Evolutionary conservation across 2,888 invertebrate genomes (phyloP), one percentile per base, ranked within the genome.

Genomic region (Frankliniella fusca): DNA sequence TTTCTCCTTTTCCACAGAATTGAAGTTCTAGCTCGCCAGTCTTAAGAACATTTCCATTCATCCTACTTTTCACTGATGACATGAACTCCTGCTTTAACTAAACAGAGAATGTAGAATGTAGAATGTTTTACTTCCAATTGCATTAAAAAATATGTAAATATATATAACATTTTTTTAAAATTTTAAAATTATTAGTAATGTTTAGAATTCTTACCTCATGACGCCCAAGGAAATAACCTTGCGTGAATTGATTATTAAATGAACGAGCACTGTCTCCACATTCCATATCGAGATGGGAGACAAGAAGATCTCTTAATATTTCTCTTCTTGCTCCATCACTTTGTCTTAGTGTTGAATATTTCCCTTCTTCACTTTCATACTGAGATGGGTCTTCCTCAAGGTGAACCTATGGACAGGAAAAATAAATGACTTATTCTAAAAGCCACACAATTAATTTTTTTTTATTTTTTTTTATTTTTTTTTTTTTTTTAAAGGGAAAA

Each of bases 151-250:
- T 23, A 23, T 23, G 5, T 10, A 9, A 65, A 54, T 54, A 20
- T 3, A 65, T n/a, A 23, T 65, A 15, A 65, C 15, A 65, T 20
- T 65, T n/a, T n/a, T n/a, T n/a, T n/a, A n/a, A 54, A 23, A 54
- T 48, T 50, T 23, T n/a, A 48, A 81, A 27, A 80, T 50, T 49
- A 0, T 65, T 70, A 23, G 28, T 48, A 76, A 81, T 48, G 11
- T 12, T 48, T 80, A 38, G 9, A 84, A 80, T 28, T 86, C 89
- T 89, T 88, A 95, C 95, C 91, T 95, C 94, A 87, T 95, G 94
- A 85, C 93, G 91, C 48, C 96, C 96, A 65, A 96, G 88, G 87
- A 96, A 95, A 88, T 92, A 96, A 1, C 92, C 94, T 23, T 91
- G 90, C 0, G 91, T 92, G 85, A 91, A 93, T 50, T 90, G 88